Evolutionary conservation across 2,888 invertebrate genomes (phyloP).

Genomic region (Pedicia rivosa): DNA sequence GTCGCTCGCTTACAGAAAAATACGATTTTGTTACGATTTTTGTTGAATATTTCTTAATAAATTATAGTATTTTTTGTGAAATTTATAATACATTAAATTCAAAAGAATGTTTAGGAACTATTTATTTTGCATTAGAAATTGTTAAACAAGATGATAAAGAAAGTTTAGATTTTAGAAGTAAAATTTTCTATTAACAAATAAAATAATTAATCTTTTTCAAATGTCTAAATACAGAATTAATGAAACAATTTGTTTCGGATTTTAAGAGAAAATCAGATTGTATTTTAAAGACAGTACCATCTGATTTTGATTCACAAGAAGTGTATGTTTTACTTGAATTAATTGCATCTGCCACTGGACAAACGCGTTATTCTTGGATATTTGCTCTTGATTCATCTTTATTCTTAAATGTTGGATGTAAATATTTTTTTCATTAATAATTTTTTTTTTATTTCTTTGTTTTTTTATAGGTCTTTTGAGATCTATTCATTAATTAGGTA

Average conservation of each 20-base stretch:
- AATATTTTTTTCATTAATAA: conserved; percentile 14
- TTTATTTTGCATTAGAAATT: conserved; percentile 39
- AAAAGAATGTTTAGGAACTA: conserved; percentile 37
- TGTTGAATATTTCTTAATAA: conserved; percentile 41
- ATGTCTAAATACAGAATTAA: conserved; percentile 18
- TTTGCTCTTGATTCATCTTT: conserved; percentile 47
- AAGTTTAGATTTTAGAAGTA: conserved; percentile 31
- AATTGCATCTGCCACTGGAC: conserved; percentile 46
- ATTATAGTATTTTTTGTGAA: conserved; percentile 36
- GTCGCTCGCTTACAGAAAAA: no score
- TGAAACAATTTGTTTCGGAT: conserved; percentile 42
- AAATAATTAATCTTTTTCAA: conserved; percentile 14
- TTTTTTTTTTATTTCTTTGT: conserved; percentile 19
- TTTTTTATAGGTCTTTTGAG: conserved; percentile 40
- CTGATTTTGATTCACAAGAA: conserved; percentile 50
- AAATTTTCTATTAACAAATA: conserved; percentile 24
- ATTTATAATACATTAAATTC: conserved; percentile 38
- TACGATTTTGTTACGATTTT: conserved; percentile 43
- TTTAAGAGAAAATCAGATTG: conserved; percentile 53
- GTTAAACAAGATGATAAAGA: conserved; percentile 27
- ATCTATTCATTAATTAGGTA: conserved; percentile 52
- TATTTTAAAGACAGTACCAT: conserved; percentile 48
- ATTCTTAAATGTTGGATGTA: conserved; percentile 54
- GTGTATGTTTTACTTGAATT: conserved; percentile 51
- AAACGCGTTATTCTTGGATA: conserved; percentile 40